These are phyloP conservation scores for Orthosia cruda DNA, from an alignment of 2,888 invertebrate species.

Conservation along the genomic window DNA sequence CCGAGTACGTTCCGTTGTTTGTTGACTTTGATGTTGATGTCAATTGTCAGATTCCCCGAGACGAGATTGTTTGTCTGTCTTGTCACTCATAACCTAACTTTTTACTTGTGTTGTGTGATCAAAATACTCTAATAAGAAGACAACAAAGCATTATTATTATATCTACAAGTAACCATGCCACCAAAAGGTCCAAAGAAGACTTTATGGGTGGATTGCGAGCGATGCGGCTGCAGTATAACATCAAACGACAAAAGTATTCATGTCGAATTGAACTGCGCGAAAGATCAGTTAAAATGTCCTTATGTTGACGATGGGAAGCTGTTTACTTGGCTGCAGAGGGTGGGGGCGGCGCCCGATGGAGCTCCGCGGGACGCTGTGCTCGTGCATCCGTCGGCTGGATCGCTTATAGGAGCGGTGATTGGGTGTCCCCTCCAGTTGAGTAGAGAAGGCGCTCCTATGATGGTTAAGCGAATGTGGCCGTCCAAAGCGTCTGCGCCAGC, in stretches of 20 bases:
- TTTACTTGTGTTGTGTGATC: slow-evolving; percentile 5
- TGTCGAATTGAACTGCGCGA: slow-evolving; percentile 88
- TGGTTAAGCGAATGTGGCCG: slow-evolving; percentile 89
- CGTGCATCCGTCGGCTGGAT: slow-evolving; percentile 85
- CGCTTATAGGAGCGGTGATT: slow-evolving; percentile 85
- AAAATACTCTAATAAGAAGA: slow-evolving; percentile 11
- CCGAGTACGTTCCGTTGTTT: background rate
- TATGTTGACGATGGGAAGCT: slow-evolving; percentile 82
- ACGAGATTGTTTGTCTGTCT: background rate
- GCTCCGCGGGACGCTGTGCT: slow-evolving; percentile 85
- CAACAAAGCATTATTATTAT: slow-evolving; percentile 11
- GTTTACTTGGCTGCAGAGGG: slow-evolving; percentile 85
- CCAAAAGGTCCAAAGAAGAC: slow-evolving; percentile 91
- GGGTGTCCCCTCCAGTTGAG: slow-evolving; percentile 83
- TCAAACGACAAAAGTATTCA: slow-evolving; percentile 92
- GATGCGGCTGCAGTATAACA: slow-evolving; percentile 91
- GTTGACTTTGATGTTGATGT: too few species aligned
- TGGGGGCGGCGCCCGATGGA: slow-evolving; percentile 81
- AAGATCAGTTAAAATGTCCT: slow-evolving; percentile 87
- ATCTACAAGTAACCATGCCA: slow-evolving; percentile 71
- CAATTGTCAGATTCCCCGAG: background rate
- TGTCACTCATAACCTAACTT: slow-evolving; percentile 30
- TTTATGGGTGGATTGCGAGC: slow-evolving; percentile 93
- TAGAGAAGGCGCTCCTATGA: slow-evolving; percentile 83
- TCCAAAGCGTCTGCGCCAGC: slow-evolving; percentile 87